phyloP scores from a whole-genome alignment of 2,888 invertebrate species.

The Neocrepidodera transversa region DNA sequence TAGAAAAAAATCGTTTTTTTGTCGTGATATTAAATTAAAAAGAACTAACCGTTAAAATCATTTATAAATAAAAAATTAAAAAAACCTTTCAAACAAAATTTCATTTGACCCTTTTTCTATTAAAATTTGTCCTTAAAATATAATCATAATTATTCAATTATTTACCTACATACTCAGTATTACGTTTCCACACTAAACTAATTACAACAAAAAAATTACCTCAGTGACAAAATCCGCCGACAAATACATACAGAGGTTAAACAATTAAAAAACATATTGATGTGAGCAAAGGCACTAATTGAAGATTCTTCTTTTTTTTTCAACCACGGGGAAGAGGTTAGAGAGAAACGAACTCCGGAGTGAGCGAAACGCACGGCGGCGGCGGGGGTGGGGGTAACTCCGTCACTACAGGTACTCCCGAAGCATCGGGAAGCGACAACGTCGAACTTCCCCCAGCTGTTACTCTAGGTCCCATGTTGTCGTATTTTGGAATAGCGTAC shows the following conservation, averaged over 20 bases:
- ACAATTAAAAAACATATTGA: constrained; percentile 45
- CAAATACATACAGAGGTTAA: constrained; percentile 23
- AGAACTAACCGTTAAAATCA: too few species aligned
- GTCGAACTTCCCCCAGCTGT: constrained; percentile 90
- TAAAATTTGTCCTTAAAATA: too few species aligned
- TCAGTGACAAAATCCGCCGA: constrained; percentile 22
- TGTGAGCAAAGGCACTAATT: constrained; percentile 63
- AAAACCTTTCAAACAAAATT: too few species aligned
- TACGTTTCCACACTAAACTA: too few species aligned
- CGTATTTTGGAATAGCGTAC: constrained; percentile 66
- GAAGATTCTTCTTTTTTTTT: too few species aligned
- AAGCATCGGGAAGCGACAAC: constrained; percentile 77
- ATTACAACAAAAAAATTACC: constrained; percentile 7
- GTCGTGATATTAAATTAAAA: too few species aligned
- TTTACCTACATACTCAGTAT: too few species aligned
- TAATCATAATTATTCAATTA: too few species aligned
- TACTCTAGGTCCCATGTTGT: constrained; percentile 89
- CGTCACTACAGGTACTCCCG: constrained; percentile 56
- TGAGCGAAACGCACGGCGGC: constrained; percentile 66
- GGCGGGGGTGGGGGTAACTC: constrained; percentile 64
- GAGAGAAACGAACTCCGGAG: constrained; percentile 67
- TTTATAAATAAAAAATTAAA: too few species aligned
- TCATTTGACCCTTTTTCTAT: too few species aligned
- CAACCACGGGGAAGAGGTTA: constrained; percentile 60
- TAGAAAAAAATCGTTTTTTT: too few species aligned